Evolutionary conservation across 2,888 invertebrate species (phyloP), one percentile per base, ranked within the genome.

Genomic region (Cataglyphis cursor): DNA sequence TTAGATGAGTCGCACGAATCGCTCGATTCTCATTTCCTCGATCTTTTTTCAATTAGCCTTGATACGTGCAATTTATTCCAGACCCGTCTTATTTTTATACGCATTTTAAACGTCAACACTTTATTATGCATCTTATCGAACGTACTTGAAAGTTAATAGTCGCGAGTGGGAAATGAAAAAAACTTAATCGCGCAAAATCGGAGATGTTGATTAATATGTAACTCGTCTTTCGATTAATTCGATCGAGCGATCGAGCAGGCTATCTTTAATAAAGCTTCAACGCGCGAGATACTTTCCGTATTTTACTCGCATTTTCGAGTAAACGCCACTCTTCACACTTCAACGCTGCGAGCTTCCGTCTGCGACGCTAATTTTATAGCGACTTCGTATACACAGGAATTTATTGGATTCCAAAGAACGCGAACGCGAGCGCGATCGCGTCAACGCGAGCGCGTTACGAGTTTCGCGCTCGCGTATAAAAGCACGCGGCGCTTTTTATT

Each of bases 401-500:
- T 78, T 78, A 78, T 78, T 59, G 31, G 59, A 54, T 78, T 70
- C 68, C 68, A 44, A 68, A 59, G 59, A 5, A 9, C 35, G 35
- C 68, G n/a, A 28, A 15, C 12, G 21, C 38, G 38, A 5, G 64
- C 21, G 38, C 38, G 35, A 76, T 65, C 54, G 54, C 44, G 44
- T 44, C 68, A 44, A 44, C 41, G 54, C 51, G 51, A 51, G 28
- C 61, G 59, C 61, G 61, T 68, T 59, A 78, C 31, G 31, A 57
- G 70, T 70, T 78, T 70, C 68, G 57, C 57, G 68, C 28, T 61
- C 59, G 64, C 64, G 82, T 82, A 35, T 35, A 61, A 78, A 78
- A 82, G 78, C 76, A 38, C 51, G 44, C 82, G 65, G 38, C 65
- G 68, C 80, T 82, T 75, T 85, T 85, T 78, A 78, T 78, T 80